Conservation (phyloP, 2,888 invertebrate genomes). For the Zele albiditarsus region DNA sequence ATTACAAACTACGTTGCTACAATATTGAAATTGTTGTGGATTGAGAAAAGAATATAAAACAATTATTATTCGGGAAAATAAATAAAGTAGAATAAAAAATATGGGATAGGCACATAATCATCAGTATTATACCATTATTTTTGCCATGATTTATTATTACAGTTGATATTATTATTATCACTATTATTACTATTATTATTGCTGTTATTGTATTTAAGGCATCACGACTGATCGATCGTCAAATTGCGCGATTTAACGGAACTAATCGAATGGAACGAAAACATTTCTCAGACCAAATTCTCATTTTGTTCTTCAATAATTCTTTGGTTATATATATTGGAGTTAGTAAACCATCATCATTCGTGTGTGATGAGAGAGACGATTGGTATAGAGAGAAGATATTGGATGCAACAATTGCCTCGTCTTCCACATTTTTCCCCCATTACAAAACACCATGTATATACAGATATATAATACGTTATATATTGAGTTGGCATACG, state of each 20-base stretch:
- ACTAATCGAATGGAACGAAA: conserved; percentile 41
- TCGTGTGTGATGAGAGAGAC: not conserved
- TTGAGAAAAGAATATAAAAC: too few species aligned
- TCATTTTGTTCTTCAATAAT: conserved; percentile 37
- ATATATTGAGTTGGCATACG: conserved; percentile 18
- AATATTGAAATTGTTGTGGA: too few species aligned
- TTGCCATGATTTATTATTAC: not conserved
- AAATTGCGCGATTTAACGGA: conserved; percentile 31
- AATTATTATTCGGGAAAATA: not conserved
- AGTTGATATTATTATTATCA: conserved; percentile 13
- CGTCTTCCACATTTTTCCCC: not conserved
- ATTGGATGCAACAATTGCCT: conserved; percentile 17
- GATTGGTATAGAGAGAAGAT: not conserved
- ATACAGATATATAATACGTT: not conserved
- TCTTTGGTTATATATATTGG: conserved; percentile 19
- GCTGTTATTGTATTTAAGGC: conserved; percentile 19
- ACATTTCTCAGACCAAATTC: conserved; percentile 31
- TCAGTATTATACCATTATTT: not conserved
- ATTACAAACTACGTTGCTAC: not conserved
- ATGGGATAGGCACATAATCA: not conserved
- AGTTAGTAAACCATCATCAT: conserved; percentile 32
- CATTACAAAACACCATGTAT: not conserved
- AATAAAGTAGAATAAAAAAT: not conserved
- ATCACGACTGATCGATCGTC: conserved; percentile 21
- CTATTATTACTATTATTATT: conserved; percentile 9